Base-by-base conservation (phyloP, 1,140 invertebrate species). In the Batillaria attramentaria region DNA sequence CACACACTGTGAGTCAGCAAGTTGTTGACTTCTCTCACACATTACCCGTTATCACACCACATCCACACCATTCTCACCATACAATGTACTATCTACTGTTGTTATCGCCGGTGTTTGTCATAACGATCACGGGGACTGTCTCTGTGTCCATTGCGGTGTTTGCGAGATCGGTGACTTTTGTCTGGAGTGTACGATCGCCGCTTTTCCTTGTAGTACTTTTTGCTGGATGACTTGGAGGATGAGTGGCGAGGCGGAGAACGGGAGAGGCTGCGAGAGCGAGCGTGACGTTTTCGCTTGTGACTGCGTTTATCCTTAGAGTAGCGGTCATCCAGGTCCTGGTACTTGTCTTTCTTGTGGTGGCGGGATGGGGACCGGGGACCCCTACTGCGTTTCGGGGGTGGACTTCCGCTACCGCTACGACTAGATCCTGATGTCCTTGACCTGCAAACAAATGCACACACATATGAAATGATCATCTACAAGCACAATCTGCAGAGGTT, bases 111-210 rank as follows among this genome's bases (percentile, higher is more conserved):
- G 65, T 79, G 82, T 75, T 80, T 81, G 16, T 79, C 77, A 50
- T 87, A 82, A 33, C 84, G 84, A 31, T 84, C 83, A 18, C 81
- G 72, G 16, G 84, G 72, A 24, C 86, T 84, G 42, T 85, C 83
- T 5, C 82, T 46, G 57, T 88, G 87, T 41, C 84, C 84, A 43
- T 85, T 83, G 37, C 84, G 82, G 39, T 87, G 84, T 81, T 88
- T 89, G 5, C 81, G 57, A 31, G 84, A 81, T 4, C 72, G 50
- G 33, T 77, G 79, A 42, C 81, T 77, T 46, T 80, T 83, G 33
- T 89, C 87, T 13, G 81, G 83, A 60, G 86, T 83, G 80, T 88
- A 84, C 4, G 81, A 81, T 6, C 83, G 83, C 37, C 83, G 84
- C 78, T 85, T 87, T 42, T 84, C 78, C 69, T 83, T 85, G 68